Conservation (phyloP, 2,797 vertebrate genomes). For the Paramormyrops hopkinsi region DNA sequence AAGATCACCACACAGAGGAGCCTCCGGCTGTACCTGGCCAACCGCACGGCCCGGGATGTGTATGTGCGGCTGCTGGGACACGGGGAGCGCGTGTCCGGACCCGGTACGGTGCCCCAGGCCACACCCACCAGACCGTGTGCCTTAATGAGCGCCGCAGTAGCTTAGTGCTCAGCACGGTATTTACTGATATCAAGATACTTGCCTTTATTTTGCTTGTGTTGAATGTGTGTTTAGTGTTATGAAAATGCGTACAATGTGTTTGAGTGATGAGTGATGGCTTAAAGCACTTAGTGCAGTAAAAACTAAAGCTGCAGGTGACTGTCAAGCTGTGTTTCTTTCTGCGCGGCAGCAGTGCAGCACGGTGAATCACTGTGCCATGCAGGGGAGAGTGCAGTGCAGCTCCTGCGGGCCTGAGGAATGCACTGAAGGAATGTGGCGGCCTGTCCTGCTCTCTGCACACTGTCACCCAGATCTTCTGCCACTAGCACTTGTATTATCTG, state of each 20-base stretch:
- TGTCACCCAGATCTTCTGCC: slow-evolving; percentile 26
- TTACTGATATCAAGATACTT: background rate
- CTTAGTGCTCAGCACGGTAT: background rate
- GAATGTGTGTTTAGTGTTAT: background rate
- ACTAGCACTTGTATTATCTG: slow-evolving; percentile 18
- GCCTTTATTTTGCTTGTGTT: background rate
- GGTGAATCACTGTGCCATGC: background rate
- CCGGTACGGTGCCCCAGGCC: slow-evolving; percentile 31
- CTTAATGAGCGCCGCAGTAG: background rate
- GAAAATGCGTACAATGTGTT: background rate
- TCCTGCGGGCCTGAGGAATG: background rate
- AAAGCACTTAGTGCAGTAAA: background rate
- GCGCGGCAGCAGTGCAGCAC: background rate
- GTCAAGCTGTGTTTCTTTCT: background rate
- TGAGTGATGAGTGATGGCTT: background rate
- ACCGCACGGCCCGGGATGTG: slow-evolving; percentile 81
- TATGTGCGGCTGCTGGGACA: slow-evolving; percentile 81
- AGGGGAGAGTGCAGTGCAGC: background rate
- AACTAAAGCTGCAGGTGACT: background rate
- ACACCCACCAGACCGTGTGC: background rate
- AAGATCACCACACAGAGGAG: slow-evolving; percentile 84
- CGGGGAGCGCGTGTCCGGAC: slow-evolving; percentile 68
- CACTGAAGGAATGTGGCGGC: slow-evolving; percentile 22
- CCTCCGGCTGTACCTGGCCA: slow-evolving; percentile 83
- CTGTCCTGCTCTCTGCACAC: slow-evolving; percentile 22